These are phyloP conservation scores for Crocidura indochinensis DNA, from an alignment of 2,797 vertebrate species.

Conservation along the genomic window DNA sequence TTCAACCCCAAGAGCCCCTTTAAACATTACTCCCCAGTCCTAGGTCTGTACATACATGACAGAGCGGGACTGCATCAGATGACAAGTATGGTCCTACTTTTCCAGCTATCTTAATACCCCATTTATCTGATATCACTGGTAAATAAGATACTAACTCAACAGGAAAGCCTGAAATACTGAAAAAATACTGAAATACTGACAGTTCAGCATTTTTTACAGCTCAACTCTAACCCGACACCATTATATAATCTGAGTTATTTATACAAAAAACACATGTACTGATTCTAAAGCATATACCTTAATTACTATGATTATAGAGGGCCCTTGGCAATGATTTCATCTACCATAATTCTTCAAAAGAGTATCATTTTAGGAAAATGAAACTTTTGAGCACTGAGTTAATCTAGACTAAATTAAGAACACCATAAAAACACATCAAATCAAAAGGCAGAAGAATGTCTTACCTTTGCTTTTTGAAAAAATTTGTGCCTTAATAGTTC, in stretches of 20 bases:
- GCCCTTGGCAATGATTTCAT: conserved; percentile 16
- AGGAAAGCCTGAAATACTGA: conserved; percentile 42
- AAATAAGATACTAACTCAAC: conserved; percentile 34
- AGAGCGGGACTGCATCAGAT: neutral
- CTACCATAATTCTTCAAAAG: conserved; percentile 10
- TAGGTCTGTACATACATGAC: neutral
- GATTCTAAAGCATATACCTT: conserved; percentile 56
- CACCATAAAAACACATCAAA: neutral
- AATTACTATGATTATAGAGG: neutral
- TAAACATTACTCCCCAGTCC: neutral
- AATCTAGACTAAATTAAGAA: neutral
- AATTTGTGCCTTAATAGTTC: conserved; percentile 98
- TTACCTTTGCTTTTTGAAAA: conserved; percentile 99
- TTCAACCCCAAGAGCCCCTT: too few relatives aligned
- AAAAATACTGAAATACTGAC: neutral
- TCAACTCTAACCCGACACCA: conserved; percentile 31
- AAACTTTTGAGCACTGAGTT: conserved; percentile 23
- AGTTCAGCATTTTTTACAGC: conserved; percentile 32
- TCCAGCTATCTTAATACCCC: neutral
- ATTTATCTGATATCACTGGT: conserved; percentile 1
- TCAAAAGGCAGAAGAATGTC: conserved; percentile 62
- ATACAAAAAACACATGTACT: conserved; percentile 19
- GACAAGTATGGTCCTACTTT: neutral
- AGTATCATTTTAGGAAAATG: conserved; percentile 33
- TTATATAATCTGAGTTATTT: conserved; percentile 23